Base-by-base conservation (phyloP, 1,140 invertebrate genomes). In the Lepidurus couesii region DNA sequence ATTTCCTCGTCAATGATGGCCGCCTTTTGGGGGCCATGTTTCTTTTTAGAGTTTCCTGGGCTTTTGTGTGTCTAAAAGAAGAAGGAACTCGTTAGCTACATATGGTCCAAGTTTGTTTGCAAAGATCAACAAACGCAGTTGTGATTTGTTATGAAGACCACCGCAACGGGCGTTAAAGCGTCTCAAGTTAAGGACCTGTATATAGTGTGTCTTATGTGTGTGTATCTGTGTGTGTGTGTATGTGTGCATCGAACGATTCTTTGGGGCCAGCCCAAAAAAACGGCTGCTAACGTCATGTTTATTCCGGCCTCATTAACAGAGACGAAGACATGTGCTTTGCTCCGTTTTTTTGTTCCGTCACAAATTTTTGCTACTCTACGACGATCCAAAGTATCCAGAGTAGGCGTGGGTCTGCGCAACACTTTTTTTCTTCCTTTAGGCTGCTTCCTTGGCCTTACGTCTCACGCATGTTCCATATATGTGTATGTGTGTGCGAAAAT, bases 121-220 rank as follows among this genome's bases (percentile, higher is more conserved):
- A 65, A 65, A 65, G 53, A 65, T 65, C 53, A 65, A 65, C 53
- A 65, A 65, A 65, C 53, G 53, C 53, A 65, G 53, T 65, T 65
- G 53, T 65, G 53, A 65, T 65, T 21, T 65, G 53, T 65, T 65
- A 65, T 65, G 53, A 65, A 65, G 53, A 65, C 53, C 53, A 65
- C 53, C 53, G 53, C 53, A 65, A 65, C 53, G 53, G 53, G 53
- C 21, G 53, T 65, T 65, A 65, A 65, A 65, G 53, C 53, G 53
- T 65, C 53, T 65, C n/a, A 65, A 65, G 53, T 65, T 65, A 65
- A 65, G 53, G 21, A 65, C 53, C 53, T 65, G 53, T 65, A 65
- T 13, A 16, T 11, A 47, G 53, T 65, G 53, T 65, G 53, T 65
- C 53, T 65, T 65, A 65, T 65, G 21, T 65, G 53, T 65, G 53